Evolutionary conservation across 2,888 invertebrate genomes (phyloP).

Genomic region (Pterostichus niger): DNA sequence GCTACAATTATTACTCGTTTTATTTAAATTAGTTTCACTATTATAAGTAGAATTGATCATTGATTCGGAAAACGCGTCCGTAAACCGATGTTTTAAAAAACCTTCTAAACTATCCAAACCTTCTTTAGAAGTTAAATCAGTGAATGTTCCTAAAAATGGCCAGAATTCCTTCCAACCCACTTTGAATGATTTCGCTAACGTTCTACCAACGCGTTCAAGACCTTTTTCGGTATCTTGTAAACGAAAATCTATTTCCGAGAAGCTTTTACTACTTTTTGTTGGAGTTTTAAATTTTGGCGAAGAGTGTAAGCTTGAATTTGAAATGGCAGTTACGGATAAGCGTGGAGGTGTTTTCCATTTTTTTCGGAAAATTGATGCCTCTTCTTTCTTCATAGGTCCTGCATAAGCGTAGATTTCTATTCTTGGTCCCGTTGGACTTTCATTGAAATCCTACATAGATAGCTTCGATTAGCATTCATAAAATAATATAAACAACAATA

Average conservation of each 20-base stretch:
- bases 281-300: slow-evolving; percentile 55
- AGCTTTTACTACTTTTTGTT: slow-evolving; percentile 49
- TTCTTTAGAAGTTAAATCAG: slow-evolving; percentile 86
- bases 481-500: slow-evolving; percentile 27
- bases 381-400: slow-evolving; percentile 91
- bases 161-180: slow-evolving; percentile 95
- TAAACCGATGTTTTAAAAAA: slow-evolving; percentile 79
- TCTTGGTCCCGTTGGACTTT: slow-evolving; percentile 84
- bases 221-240: slow-evolving; percentile 91
- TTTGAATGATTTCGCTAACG: slow-evolving; percentile 85
- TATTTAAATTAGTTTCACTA: slow-evolving; percentile 29
- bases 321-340: background rate
- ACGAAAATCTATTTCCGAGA: slow-evolving; percentile 74
- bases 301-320: slow-evolving; percentile 15
- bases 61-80: slow-evolving; percentile 73
- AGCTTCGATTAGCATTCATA: slow-evolving; percentile 55
- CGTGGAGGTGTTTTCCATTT: slow-evolving; percentile 93
- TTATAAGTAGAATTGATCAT: slow-evolving; percentile 75
- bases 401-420: slow-evolving; percentile 92
- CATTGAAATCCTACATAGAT: slow-evolving; percentile 80
- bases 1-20: slow-evolving; percentile 69
- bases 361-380: slow-evolving; percentile 85
- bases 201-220: slow-evolving; percentile 90
- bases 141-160: slow-evolving; percentile 91
- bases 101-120: slow-evolving; percentile 88